Evolutionary conservation across 2,888 invertebrate species (phyloP).

Genomic region (Aphrophora alni): DNA sequence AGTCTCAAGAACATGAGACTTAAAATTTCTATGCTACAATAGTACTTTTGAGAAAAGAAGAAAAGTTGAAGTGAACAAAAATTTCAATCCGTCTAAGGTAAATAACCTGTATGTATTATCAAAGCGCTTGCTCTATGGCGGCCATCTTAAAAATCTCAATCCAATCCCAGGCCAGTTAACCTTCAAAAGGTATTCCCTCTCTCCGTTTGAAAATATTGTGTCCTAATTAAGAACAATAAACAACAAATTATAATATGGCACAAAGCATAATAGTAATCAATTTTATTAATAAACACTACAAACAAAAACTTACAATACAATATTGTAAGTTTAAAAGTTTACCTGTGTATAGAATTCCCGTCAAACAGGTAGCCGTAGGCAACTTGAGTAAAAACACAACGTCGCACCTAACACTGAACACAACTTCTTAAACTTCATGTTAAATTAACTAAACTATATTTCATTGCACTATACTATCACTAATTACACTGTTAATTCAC

Average conservation of each 20-base stretch:
- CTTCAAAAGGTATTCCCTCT: constrained; percentile 45
- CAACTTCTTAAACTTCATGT: constrained; percentile 46
- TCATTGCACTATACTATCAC: constrained; percentile 18
- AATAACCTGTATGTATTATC: constrained; percentile 12
- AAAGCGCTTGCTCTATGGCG: constrained; percentile 38
- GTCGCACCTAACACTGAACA: constrained; percentile 47
- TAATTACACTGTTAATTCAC: background rate
- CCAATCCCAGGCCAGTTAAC: constrained; percentile 45
- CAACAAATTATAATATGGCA: background rate
- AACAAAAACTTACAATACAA: background rate
- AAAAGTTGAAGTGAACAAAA: background rate
- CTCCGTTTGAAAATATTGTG: constrained; percentile 12
- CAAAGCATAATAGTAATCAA: background rate
- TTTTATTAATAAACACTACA: background rate
- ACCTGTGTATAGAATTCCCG: constrained; percentile 41
- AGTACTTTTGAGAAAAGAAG: background rate
- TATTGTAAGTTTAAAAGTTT: constrained; percentile 8
- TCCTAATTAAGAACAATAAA: background rate
- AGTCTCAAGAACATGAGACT: too few species aligned
- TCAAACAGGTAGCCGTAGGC: constrained; percentile 49
- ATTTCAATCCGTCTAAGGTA: background rate
- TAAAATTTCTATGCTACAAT: background rate
- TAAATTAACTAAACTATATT: constrained; percentile 15
- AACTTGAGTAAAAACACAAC: constrained; percentile 47
- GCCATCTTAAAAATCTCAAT: constrained; percentile 47